Percentiles rank a stretch among this genome's conserved stretches.
Conservation (phyloP, 2,797 vertebrate species). For the Calcarius lapponicus region DNA sequence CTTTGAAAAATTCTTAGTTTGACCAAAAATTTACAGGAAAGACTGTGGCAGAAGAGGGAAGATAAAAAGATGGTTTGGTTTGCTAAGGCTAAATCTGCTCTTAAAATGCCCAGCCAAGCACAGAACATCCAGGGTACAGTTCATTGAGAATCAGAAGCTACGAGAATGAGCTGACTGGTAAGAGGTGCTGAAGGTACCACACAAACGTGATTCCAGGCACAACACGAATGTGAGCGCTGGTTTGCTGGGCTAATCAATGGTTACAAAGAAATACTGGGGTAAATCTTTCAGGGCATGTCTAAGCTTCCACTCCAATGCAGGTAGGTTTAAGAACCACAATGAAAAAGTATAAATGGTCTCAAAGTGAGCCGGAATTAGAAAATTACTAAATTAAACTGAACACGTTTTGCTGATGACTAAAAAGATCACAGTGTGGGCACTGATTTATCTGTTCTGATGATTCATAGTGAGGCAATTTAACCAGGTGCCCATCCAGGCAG, state of each 20-base stretch:
- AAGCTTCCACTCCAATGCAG: not conserved
- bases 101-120: not conserved
- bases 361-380: not conserved
- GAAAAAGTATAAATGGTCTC: not conserved
- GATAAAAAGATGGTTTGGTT: not conserved
- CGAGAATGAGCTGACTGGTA: not conserved
- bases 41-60: not conserved
- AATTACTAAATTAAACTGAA: not conserved
- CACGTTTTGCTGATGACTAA: not conserved
- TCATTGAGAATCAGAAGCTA: not conserved
- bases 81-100: not conserved
- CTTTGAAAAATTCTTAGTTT: not conserved
- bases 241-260: not conserved
- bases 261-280: not conserved
- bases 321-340: not conserved
- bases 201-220: not conserved
- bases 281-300: not conserved
- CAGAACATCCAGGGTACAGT: not conserved
- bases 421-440: not conserved
- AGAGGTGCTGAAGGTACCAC: not conserved
- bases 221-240: not conserved
- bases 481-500: not conserved
- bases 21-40: not conserved
- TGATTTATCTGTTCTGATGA: not conserved
- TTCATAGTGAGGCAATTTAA: not conserved